Conservation (phyloP, 2,797 vertebrate genomes). For the Xenentodon cancila region DNA sequence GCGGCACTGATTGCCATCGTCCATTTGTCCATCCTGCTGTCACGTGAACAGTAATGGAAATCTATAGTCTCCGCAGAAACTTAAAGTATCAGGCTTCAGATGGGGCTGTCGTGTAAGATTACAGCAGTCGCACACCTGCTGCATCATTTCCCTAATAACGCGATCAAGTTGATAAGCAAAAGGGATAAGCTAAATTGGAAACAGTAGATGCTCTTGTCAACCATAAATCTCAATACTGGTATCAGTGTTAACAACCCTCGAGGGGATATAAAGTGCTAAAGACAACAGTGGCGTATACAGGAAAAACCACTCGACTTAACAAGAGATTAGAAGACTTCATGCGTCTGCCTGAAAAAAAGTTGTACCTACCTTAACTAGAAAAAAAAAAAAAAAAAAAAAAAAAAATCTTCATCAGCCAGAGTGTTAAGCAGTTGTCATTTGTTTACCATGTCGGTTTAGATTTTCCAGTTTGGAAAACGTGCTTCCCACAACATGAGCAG, state of each 20-base stretch:
- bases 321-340: slow-evolving; percentile 56
- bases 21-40: slow-evolving; percentile 24
- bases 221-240: slow-evolving; percentile 66
- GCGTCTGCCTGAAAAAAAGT: slow-evolving; percentile 62
- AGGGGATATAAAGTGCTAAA: slow-evolving; percentile 62
- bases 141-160: slow-evolving; percentile 57
- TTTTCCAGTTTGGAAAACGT: slow-evolving; percentile 60
- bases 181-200: slow-evolving; percentile 47
- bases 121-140: slow-evolving; percentile 38
- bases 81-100: slow-evolving; percentile 29
- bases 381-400: slow-evolving; percentile 44
- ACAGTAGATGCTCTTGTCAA: slow-evolving; percentile 43
- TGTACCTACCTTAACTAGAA: slow-evolving; percentile 67
- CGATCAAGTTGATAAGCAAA: slow-evolving; percentile 64
- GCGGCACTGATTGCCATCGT: slow-evolving; percentile 22
- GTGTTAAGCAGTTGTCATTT: slow-evolving; percentile 73
- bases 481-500: slow-evolving; percentile 32
- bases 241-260: slow-evolving; percentile 63
- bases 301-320: slow-evolving; percentile 46
- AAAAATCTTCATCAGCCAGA: slow-evolving; percentile 74
- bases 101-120: slow-evolving; percentile 27
- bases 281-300: slow-evolving; percentile 33
- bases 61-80: slow-evolving; percentile 42
- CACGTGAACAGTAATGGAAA: slow-evolving; percentile 35
- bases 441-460: slow-evolving; percentile 77